phyloP scores from a whole-genome alignment of 2,888 invertebrate species.

The Tribolium freemani region DNA sequence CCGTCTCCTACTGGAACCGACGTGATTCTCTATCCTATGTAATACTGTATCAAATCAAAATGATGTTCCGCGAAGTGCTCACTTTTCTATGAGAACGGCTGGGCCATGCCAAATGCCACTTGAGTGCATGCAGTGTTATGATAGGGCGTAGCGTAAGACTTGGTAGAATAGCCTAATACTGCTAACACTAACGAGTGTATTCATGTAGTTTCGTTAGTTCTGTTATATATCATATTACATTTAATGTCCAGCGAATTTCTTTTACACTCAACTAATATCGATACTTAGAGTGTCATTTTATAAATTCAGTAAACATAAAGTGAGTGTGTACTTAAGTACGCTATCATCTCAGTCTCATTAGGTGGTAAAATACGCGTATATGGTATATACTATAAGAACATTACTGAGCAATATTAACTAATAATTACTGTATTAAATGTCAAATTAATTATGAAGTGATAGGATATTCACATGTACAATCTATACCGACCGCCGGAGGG shows the following conservation, averaged over 20 bases:
- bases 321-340: conserved; percentile 39
- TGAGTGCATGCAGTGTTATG: conserved; percentile 61
- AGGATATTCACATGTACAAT: conserved; percentile 59
- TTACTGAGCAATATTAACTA: conserved; percentile 67
- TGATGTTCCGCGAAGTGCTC: conserved; percentile 62
- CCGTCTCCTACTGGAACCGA: conserved; percentile 35
- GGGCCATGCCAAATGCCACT: conserved; percentile 52
- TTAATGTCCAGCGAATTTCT: conserved; percentile 46
- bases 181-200: conserved; percentile 55
- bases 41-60: conserved; percentile 65
- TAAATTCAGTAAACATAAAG: conserved; percentile 55
- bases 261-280: conserved; percentile 44
- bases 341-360: conserved; percentile 45
- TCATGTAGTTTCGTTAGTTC: conserved; percentile 54
- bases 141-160: conserved; percentile 58
- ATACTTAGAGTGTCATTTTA: conserved; percentile 50
- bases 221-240: conserved; percentile 54
- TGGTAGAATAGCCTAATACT: conserved; percentile 50
- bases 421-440: conserved; percentile 65
- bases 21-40: conserved; percentile 59
- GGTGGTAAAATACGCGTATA: conserved; percentile 51
- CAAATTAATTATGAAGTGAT: conserved; percentile 66
- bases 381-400: conserved; percentile 54
- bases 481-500: conserved; percentile 49
- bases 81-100: conserved; percentile 63